phyloP scores from a whole-genome alignment of 2,113 vertebrate species.

The Centrocercus urophasianus region DNA sequence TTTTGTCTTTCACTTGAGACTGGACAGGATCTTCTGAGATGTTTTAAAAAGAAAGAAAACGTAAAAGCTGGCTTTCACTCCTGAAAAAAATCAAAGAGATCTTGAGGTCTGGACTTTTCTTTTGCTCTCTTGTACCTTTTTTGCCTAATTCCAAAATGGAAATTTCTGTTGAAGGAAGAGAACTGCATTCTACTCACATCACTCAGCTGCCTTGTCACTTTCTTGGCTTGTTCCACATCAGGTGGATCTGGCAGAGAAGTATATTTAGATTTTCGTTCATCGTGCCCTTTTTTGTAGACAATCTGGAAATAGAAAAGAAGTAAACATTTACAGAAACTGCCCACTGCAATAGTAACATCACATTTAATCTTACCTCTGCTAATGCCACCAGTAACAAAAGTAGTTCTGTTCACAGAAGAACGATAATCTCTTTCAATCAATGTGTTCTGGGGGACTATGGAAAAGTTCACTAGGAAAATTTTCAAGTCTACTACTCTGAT shows the following conservation, averaged over 20 bases:
- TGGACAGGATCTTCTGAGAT: background rate
- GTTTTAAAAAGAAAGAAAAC: background rate
- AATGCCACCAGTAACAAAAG: fast-evolving
- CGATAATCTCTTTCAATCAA: background rate
- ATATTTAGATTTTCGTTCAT: conserved; percentile 87
- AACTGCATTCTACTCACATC: conserved; percentile 82
- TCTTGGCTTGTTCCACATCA: conserved; percentile 91
- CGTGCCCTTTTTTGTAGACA: conserved; percentile 93
- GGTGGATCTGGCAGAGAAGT: conserved; percentile 91
- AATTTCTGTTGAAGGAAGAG: background rate
- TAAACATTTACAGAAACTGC: background rate
- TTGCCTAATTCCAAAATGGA: background rate
- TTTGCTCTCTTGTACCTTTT: background rate
- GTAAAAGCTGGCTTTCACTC: background rate
- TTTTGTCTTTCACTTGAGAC: background rate
- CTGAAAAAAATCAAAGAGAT: background rate
- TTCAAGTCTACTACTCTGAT: background rate
- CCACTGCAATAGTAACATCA: background rate
- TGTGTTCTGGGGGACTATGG: background rate
- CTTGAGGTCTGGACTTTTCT: background rate
- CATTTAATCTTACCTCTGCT: background rate
- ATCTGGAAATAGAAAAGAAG: conserved; percentile 77
- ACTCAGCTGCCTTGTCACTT: conserved; percentile 87
- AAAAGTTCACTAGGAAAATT: background rate
- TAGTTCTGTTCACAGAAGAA: background rate